These are phyloP conservation scores for Lagopus leucura DNA, from an alignment of 2,113 vertebrate species.

Conservation along the genomic window DNA sequence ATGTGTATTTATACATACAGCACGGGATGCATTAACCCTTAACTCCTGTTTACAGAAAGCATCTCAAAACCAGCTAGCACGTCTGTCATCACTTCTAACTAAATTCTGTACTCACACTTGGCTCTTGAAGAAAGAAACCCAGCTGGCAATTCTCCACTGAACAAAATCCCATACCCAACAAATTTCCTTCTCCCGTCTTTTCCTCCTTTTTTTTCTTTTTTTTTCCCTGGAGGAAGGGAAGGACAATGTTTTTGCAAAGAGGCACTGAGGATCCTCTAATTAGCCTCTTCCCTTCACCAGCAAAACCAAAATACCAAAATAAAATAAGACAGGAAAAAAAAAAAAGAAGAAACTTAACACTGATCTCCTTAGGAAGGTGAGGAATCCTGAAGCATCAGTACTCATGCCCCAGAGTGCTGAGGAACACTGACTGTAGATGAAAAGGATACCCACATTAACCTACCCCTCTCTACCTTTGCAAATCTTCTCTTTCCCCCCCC, in stretches of 20 bases:
- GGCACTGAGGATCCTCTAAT: background rate
- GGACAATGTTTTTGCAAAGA: constrained; percentile 29
- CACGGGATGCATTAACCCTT: constrained; percentile 65
- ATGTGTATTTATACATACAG: constrained; percentile 44
- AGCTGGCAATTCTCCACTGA: constrained; percentile 58
- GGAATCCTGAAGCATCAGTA: constrained; percentile 52
- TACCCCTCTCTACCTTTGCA: background rate
- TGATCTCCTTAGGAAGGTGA: constrained; percentile 46
- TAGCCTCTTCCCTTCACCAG: background rate
- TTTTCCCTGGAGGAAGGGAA: background rate
- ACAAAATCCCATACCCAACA: constrained; percentile 49
- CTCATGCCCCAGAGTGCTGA: constrained; percentile 37
- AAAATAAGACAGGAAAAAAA: background rate
- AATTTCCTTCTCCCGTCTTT: constrained; percentile 47
- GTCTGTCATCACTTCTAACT: constrained; percentile 71
- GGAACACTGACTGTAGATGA: background rate
- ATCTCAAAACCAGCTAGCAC: constrained; percentile 64
- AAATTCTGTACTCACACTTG: constrained; percentile 62
- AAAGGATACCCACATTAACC: constrained; percentile 41
- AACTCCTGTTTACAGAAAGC: constrained; percentile 69
- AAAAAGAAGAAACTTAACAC: constrained; percentile 65
- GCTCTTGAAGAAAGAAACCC: constrained; percentile 59
- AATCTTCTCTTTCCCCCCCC: background rate
- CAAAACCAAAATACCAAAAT: background rate
- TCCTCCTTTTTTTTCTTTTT: background rate